A percentile compares a stretch with the other conserved stretches of the same genome.
phyloP scores from a whole-genome alignment of 2,888 invertebrate species.

The Dichetophora obliterata region DNA sequence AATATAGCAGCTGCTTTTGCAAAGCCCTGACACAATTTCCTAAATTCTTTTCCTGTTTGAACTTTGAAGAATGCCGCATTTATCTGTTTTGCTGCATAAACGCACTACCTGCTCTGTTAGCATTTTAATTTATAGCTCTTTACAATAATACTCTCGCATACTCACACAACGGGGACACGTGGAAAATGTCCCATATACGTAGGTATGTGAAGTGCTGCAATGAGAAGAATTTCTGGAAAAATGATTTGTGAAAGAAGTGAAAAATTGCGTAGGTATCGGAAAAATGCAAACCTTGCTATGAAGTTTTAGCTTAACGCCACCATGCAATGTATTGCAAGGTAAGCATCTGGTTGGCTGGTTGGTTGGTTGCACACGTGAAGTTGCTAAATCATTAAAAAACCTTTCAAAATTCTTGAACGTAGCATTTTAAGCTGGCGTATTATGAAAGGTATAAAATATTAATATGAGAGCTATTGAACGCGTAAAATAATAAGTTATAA shows the following conservation, averaged over 20 bases:
- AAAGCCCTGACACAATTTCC: not conserved
- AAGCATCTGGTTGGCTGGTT: too few relatives aligned
- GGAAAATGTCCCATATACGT: slow-evolving; percentile 11
- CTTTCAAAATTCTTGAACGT: too few relatives aligned
- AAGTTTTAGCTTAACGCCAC: too few relatives aligned
- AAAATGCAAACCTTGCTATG: not conserved
- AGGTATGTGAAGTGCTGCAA: not conserved
- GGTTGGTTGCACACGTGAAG: too few relatives aligned
- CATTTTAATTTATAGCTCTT: not conserved
- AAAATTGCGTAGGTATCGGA: slow-evolving; percentile 17
- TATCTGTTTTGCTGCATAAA: not conserved
- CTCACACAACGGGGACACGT: not conserved
- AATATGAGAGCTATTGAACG: too few relatives aligned
- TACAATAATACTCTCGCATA: not conserved
- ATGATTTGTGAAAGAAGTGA: slow-evolving; percentile 1
- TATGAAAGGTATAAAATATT: too few relatives aligned
- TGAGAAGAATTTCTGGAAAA: slow-evolving; percentile 1
- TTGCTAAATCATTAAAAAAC: too few relatives aligned
- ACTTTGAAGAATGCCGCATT: slow-evolving; percentile 4
- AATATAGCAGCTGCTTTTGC: not conserved
- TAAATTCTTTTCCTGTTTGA: too few relatives aligned
- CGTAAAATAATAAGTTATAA: too few relatives aligned
- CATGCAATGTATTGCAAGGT: too few relatives aligned
- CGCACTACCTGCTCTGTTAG: not conserved
- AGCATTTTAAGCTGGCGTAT: too few relatives aligned